Percentiles rank a stretch among this genome's conserved stretches.
phyloP scores from a whole-genome alignment of 2,888 invertebrate genomes.

The Calameuta pallipes region DNA sequence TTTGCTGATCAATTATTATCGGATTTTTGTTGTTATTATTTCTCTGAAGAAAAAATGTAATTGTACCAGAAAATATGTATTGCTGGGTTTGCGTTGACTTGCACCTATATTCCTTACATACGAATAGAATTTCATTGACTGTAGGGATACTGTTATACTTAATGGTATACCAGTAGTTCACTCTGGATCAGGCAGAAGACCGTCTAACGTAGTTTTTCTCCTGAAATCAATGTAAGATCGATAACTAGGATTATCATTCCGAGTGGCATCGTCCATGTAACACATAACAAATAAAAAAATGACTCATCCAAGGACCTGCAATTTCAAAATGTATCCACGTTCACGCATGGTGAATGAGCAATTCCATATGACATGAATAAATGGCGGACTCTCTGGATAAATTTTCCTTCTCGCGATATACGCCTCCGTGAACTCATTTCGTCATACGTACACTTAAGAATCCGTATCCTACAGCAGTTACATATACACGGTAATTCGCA shows the following conservation, averaged over 20 bases:
- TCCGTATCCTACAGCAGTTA: not conserved
- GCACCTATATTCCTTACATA: no score
- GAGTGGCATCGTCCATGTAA: constrained; percentile 49
- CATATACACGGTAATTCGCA: not conserved
- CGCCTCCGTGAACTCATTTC: constrained; percentile 1
- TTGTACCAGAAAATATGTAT: no score
- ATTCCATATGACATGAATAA: constrained; percentile 33
- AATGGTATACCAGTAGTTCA: no score
- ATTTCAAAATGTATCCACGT: constrained; percentile 43
- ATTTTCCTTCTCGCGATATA: not conserved
- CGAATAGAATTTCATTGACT: no score
- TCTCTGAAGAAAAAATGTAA: no score
- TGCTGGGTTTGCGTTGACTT: no score
- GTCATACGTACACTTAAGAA: not conserved
- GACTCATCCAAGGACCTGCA: constrained; percentile 41
- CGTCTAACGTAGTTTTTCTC: not conserved
- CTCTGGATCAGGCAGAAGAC: no score
- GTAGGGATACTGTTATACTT: no score
- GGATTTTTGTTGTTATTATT: not conserved
- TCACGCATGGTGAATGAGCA: constrained; percentile 35
- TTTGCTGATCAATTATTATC: not conserved
- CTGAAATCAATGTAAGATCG: constrained; percentile 31
- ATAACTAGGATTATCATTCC: constrained; percentile 46
- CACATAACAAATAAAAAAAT: constrained; percentile 45
- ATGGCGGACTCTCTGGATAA: constrained; percentile 21